A percentile compares a stretch with the other conserved stretches of the same genome.
These are phyloP conservation scores for Acanthosoma haemorrhoidale DNA, from an alignment of 2,888 invertebrate species.

Conservation along the genomic window DNA sequence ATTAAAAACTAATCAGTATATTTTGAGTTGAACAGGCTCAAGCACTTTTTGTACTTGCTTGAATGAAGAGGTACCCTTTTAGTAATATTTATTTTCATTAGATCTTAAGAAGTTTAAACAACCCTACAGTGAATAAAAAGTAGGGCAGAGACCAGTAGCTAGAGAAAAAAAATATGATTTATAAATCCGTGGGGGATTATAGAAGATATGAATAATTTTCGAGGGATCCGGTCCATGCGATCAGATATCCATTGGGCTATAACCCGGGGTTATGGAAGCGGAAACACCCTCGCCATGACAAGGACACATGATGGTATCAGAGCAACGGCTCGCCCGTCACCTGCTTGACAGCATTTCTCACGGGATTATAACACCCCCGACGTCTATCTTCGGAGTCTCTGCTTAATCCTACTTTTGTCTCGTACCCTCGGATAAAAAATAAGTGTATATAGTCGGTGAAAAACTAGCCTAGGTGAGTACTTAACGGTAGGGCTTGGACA, in stretches of 20 bases:
- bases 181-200: conserved; percentile 15
- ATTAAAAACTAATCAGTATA: too few species aligned
- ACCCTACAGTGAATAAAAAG: not conserved
- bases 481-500: conserved; percentile 8
- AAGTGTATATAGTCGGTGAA: not conserved
- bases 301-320: not conserved
- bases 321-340: not conserved
- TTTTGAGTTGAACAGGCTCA: too few species aligned
- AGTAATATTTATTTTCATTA: too few species aligned
- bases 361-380: conserved; percentile 21
- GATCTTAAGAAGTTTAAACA: too few species aligned
- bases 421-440: not conserved
- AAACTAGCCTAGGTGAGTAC: conserved; percentile 16
- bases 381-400: not conserved
- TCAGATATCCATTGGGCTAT: not conserved
- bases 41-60: too few species aligned
- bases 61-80: too few species aligned
- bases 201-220: conserved; percentile 22
- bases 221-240: not conserved
- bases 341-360: not conserved
- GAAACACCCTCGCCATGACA: not conserved
- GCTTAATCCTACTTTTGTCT: conserved; percentile 13
- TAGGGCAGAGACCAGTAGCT: not conserved
- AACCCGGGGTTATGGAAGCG: not conserved
- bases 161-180: not conserved